These are phyloP conservation scores for Tipula unca DNA, from an alignment of 2,888 invertebrate genomes.

Conservation along the genomic window DNA sequence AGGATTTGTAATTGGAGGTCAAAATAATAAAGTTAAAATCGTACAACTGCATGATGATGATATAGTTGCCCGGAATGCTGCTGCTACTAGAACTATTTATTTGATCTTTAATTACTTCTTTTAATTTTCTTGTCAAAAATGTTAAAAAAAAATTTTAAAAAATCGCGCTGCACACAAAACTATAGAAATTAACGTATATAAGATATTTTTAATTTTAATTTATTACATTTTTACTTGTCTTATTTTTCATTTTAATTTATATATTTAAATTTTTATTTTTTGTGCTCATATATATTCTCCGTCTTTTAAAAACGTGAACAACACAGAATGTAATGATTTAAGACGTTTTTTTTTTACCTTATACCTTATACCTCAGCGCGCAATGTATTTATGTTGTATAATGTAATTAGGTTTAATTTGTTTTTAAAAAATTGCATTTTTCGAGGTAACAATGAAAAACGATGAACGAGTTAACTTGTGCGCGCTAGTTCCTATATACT, in stretches of 20 bases:
- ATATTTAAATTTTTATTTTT: neutral
- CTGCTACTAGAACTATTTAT: slow-evolving; percentile 14
- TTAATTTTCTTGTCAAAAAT: neutral
- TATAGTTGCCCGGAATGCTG: neutral
- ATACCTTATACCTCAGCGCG: neutral
- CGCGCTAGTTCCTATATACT: neutral
- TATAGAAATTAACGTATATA: neutral
- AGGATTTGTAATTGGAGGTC: no score
- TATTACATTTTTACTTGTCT: neutral
- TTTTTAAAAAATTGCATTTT: neutral
- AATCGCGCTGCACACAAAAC: neutral
- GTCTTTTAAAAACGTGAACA: neutral
- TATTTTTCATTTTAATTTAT: slow-evolving; percentile 14
- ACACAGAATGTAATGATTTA: neutral
- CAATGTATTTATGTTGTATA: neutral
- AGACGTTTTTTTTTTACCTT: neutral
- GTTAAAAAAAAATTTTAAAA: no score
- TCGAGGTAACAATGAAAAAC: neutral
- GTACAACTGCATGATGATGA: neutral
- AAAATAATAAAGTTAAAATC: neutral
- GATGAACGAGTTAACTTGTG: neutral
- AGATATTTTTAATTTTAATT: neutral
- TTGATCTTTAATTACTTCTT: slow-evolving; percentile 14
- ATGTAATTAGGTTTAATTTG: slow-evolving; percentile 14
- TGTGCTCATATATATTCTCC: neutral